Percentiles rank a stretch among this genome's conserved stretches.
These are phyloP conservation scores for Synanthedon tipuliformis DNA, from an alignment of 2,888 invertebrate species.

Conservation along the genomic window DNA sequence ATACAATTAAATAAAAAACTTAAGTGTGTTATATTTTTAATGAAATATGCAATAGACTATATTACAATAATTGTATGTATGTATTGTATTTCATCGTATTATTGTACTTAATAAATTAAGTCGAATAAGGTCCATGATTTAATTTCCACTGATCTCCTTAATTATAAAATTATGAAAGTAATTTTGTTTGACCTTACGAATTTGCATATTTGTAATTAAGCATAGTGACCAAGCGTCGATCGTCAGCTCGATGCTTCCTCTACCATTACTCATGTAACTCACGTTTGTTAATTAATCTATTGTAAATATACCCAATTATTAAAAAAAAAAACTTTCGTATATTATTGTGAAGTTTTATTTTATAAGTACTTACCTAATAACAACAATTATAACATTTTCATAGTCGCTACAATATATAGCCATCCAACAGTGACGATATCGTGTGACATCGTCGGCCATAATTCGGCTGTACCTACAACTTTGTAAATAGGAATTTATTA, in stretches of 20 bases:
- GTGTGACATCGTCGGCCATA: no score
- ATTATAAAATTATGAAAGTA: constrained; percentile 13
- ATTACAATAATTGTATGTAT: constrained; percentile 6
- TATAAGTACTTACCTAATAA: no score
- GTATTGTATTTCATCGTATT: constrained; percentile 1
- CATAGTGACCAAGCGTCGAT: constrained; percentile 15
- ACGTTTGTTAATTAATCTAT: constrained; percentile 66
- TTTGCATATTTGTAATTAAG: no score
- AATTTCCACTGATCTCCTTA: constrained; percentile 30
- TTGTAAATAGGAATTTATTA: no score
- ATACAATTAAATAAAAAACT: constrained; percentile 20
- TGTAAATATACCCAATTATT: constrained; percentile 70
- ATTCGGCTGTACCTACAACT: no score
- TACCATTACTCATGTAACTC: constrained; percentile 60
- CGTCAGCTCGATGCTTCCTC: constrained; percentile 27
- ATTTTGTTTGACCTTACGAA: no score
- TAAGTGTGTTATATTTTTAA: constrained; percentile 60
- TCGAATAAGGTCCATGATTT: constrained; percentile 12
- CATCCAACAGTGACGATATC: no score
- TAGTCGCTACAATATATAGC: no score
- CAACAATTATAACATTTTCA: no score
- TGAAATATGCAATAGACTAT: constrained; percentile 18
- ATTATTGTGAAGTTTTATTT: constrained; percentile 12
- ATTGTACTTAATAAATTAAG: constrained; percentile 11
- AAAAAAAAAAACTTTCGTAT: constrained; percentile 64